These are phyloP conservation scores for Drosophila seguyi DNA, from an alignment of 1,140 invertebrate species.

Conservation along the genomic window DNA sequence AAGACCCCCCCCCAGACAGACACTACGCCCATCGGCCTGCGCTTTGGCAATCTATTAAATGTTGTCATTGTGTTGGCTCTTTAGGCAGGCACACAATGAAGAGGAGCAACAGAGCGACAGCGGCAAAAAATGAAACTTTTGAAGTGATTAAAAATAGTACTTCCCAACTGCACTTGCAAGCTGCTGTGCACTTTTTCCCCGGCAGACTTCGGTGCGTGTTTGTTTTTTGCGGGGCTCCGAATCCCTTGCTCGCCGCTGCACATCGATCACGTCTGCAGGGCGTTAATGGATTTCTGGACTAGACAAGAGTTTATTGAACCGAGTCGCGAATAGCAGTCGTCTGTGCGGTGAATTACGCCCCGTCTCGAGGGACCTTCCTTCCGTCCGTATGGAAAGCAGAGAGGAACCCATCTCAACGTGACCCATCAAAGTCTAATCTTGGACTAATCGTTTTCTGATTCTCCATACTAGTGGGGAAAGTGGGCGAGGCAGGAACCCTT, in stretches of 20 bases:
- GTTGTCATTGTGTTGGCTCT: slow-evolving; percentile 74
- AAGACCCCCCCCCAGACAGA: slow-evolving; percentile 14
- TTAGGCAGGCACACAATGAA: slow-evolving; percentile 66
- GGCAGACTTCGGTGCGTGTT: slow-evolving; percentile 51
- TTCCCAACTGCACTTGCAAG: slow-evolving; percentile 10
- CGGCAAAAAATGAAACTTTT: slow-evolving; percentile 64
- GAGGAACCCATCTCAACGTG: slow-evolving; percentile 25
- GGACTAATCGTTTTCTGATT: slow-evolving; percentile 81
- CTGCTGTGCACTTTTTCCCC: slow-evolving; percentile 51
- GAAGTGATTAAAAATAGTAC: slow-evolving; percentile 81
- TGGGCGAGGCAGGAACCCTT: slow-evolving; percentile 26
- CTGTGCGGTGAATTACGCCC: slow-evolving; percentile 16
- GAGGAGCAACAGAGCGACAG: slow-evolving; percentile 20
- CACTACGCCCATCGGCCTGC: slow-evolving; percentile 15
- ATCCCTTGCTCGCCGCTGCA: slow-evolving; percentile 21
- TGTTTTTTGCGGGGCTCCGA: slow-evolving; percentile 29
- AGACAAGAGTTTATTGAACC: slow-evolving; percentile 80
- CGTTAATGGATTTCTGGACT: slow-evolving; percentile 77
- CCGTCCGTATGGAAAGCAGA: neutral
- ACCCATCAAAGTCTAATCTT: slow-evolving; percentile 61
- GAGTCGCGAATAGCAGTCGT: slow-evolving; percentile 57
- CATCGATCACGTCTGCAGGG: slow-evolving; percentile 70
- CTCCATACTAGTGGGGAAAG: neutral
- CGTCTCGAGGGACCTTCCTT: neutral
- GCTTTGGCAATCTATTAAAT: slow-evolving; percentile 77